Conservation (phyloP, 2,888 invertebrate species). For the Aporophyla nigra region DNA sequence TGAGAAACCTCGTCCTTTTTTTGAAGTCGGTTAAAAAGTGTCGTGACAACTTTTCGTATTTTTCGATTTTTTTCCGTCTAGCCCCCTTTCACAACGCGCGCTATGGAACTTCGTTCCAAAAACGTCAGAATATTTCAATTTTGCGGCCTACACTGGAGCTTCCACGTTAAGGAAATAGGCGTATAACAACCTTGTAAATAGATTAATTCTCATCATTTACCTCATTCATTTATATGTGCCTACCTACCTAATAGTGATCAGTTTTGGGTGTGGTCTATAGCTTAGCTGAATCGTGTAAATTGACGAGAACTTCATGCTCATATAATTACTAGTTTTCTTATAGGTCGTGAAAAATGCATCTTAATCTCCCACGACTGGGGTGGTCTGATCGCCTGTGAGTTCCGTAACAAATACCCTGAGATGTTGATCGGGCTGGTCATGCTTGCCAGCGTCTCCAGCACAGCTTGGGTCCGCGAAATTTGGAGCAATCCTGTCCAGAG, state of each 20-base stretch:
- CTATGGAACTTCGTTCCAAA: too few species aligned
- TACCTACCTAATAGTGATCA: background rate
- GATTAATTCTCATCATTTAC: background rate
- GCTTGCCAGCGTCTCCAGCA: slow-evolving; percentile 89
- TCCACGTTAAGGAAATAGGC: background rate
- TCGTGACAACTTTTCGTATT: too few species aligned
- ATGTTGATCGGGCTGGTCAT: slow-evolving; percentile 89
- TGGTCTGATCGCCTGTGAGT: slow-evolving; percentile 90
- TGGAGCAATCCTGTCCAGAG: slow-evolving; percentile 82
- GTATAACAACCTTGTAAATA: background rate
- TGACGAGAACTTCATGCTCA: background rate
- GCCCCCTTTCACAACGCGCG: too few species aligned
- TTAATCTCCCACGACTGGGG: slow-evolving; percentile 94
- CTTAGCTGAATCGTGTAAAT: background rate
- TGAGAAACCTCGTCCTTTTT: too few species aligned
- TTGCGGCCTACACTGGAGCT: too few species aligned
- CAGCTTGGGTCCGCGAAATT: slow-evolving; percentile 83
- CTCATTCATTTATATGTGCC: background rate
- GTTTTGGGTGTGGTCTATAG: background rate
- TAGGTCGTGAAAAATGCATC: slow-evolving; percentile 89
- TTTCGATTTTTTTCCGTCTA: too few species aligned
- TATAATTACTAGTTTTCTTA: slow-evolving; percentile 33
- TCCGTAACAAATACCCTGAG: slow-evolving; percentile 90
- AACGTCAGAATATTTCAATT: too few species aligned
- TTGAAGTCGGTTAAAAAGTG: too few species aligned